Evolutionary conservation across 2,888 invertebrate species (phyloP).

Genomic region (Dicyrtoma fusca): DNA sequence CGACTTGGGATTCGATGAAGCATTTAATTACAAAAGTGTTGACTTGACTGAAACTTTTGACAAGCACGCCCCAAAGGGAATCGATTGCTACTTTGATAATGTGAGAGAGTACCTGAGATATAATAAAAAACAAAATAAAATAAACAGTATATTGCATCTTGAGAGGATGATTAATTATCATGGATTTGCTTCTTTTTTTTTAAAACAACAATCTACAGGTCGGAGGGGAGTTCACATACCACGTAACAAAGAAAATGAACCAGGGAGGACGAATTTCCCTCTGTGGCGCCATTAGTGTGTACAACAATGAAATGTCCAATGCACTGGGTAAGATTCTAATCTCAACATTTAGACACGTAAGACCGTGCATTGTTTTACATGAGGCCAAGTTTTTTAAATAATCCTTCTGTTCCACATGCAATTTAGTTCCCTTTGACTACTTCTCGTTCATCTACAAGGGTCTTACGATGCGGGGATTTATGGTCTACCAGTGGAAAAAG

Average conservation of each 20-base stretch:
- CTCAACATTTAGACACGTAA: too few relatives aligned
- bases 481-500: slow-evolving; percentile 12
- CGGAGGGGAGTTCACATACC: slow-evolving; percentile 68
- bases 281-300: slow-evolving; percentile 70
- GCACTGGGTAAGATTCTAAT: background rate
- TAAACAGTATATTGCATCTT: slow-evolving; percentile 60
- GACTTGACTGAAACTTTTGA: slow-evolving; percentile 65
- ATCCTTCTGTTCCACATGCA: background rate
- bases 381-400: too few relatives aligned
- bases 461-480: slow-evolving; percentile 65
- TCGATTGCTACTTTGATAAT: slow-evolving; percentile 79
- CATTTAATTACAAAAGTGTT: slow-evolving; percentile 72
- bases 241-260: slow-evolving; percentile 68
- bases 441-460: slow-evolving; percentile 14
- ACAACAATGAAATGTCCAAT: slow-evolving; percentile 61
- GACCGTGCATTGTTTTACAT: too few relatives aligned
- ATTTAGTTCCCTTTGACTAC: slow-evolving; percentile 33
- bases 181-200: too few relatives aligned
- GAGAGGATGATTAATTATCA: too few relatives aligned
- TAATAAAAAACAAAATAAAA: background rate
- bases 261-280: slow-evolving; percentile 66
- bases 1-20: slow-evolving; percentile 68
- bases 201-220: slow-evolving; percentile 62
- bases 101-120: slow-evolving; percentile 60
- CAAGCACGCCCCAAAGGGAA: slow-evolving; percentile 68